Percentiles rank a stretch among this genome's conserved stretches.
These are phyloP conservation scores for Globicephala melas DNA, from an alignment of 2,113 vertebrate species.

Conservation along the genomic window DNA sequence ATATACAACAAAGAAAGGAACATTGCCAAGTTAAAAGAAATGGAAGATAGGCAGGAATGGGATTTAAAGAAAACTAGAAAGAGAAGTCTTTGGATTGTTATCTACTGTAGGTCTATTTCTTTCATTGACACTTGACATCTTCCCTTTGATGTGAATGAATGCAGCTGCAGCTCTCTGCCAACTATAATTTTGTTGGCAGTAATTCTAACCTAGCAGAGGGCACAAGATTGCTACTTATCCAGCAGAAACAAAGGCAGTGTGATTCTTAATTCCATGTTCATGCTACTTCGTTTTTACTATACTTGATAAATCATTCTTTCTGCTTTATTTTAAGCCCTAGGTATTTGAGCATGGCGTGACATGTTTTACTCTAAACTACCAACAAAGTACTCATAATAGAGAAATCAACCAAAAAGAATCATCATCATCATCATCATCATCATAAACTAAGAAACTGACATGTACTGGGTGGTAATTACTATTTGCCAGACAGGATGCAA, in stretches of 20 bases:
- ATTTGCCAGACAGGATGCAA: neutral
- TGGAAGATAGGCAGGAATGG: neutral
- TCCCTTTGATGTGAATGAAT: conserved; percentile 35
- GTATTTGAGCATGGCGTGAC: neutral
- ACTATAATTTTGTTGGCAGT: conserved; percentile 60
- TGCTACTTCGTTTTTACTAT: conserved; percentile 55
- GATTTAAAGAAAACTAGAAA: neutral
- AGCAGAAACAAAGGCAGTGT: conserved; percentile 50
- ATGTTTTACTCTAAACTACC: conserved; percentile 44
- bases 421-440: neutral
- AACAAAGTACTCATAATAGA: neutral
- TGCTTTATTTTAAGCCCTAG: conserved; percentile 5
- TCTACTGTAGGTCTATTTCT: neutral
- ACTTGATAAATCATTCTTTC: conserved; percentile 59
- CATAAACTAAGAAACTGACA: neutral
- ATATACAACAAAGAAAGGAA: neutral
- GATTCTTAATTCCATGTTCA: conserved; percentile 58
- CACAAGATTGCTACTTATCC: conserved; percentile 56
- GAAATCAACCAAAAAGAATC: conserved; percentile 27
- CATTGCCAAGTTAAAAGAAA: neutral
- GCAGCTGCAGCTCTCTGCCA: conserved; percentile 51
- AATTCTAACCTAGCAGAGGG: conserved; percentile 50
- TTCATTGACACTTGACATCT: conserved; percentile 36
- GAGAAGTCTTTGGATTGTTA: neutral
- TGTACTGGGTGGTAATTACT: neutral